Conservation (phyloP, 2,888 invertebrate genomes). For the Ceriagrion tenellum region DNA sequence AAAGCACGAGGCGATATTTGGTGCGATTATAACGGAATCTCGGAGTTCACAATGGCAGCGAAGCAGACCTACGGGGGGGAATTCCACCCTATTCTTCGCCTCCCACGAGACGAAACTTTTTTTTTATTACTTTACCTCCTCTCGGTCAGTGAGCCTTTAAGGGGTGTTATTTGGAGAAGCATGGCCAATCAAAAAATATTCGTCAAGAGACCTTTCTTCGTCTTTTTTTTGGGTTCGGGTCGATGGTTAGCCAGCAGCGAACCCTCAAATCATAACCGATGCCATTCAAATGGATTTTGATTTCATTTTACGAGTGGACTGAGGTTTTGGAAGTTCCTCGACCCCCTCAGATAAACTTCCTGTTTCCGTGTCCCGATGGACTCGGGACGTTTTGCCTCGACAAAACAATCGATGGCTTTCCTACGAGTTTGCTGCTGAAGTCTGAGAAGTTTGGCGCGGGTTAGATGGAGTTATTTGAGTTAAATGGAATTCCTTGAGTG, state of each 20-base stretch:
- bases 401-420: no score
- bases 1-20: neutral
- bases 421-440: no score
- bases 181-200: conserved; percentile 29
- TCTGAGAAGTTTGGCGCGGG: no score
- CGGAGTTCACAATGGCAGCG: neutral
- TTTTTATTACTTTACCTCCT: no score
- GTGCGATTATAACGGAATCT: neutral
- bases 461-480: no score
- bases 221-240: neutral
- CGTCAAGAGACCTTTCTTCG: neutral
- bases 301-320: neutral
- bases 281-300: conserved; percentile 17
- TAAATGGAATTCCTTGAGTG: no score
- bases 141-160: neutral
- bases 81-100: neutral
- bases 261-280: conserved; percentile 3
- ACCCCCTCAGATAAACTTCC: neutral
- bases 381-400: no score
- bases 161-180: conserved; percentile 36
- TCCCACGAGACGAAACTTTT: no score
- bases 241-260: neutral
- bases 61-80: neutral
- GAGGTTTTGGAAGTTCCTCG: neutral
- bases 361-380: neutral